Evolutionary conservation across 2,113 vertebrate species (phyloP).

Genomic region (Myanophis thanlyinensis): DNA sequence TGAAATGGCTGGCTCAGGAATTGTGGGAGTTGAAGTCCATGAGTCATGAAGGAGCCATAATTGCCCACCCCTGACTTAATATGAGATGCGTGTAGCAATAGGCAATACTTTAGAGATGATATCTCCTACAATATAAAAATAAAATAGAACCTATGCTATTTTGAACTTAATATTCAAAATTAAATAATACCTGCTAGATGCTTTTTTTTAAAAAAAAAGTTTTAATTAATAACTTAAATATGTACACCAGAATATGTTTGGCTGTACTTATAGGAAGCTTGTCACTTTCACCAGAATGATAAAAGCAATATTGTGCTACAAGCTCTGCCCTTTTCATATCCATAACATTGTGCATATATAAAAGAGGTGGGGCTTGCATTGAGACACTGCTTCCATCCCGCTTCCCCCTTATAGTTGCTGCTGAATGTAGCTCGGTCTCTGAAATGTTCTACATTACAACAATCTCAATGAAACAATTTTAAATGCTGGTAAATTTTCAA

Average conservation of each 20-base stretch:
- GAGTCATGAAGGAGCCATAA: no score
- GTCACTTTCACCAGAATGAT: not conserved
- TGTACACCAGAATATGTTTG: not conserved
- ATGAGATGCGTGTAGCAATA: not conserved
- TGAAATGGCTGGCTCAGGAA: no score
- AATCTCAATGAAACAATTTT: constrained; percentile 5
- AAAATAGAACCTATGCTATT: not conserved
- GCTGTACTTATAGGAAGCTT: not conserved
- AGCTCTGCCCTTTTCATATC: not conserved
- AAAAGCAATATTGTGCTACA: not conserved
- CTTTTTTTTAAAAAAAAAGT: not conserved
- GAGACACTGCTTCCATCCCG: not conserved
- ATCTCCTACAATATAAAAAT: not conserved
- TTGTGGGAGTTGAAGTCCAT: no score
- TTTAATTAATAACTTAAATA: not conserved
- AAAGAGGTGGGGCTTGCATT: not conserved
- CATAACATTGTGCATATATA: not conserved
- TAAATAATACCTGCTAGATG: not conserved
- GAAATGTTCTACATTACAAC: not conserved
- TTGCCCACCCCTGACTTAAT: no score
- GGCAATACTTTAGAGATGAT: not conserved
- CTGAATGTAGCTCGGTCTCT: not conserved
- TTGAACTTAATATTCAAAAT: not conserved
- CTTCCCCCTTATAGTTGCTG: not conserved
- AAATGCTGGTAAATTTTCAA: constrained; percentile 27